phyloP scores from a whole-genome alignment of 2,113 vertebrate species.

The Calonectris borealis region DNA sequence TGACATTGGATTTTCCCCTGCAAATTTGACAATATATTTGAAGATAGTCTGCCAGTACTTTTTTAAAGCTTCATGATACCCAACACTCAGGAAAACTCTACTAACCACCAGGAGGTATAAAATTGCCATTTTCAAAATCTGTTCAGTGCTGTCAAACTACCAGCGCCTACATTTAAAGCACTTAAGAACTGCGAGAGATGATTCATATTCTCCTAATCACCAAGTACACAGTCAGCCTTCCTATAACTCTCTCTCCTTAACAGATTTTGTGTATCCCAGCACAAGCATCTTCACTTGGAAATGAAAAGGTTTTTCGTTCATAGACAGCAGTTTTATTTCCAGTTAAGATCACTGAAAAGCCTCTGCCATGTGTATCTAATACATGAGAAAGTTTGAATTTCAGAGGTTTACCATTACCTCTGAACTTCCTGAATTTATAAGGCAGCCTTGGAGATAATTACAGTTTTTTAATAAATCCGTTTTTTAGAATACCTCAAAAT shows the following conservation, averaged over 20 bases:
- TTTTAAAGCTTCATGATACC: background rate
- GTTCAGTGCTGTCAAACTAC: background rate
- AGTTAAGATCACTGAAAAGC: background rate
- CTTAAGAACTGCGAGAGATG: background rate
- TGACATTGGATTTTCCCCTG: background rate
- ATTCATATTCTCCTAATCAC: background rate
- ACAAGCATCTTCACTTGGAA: background rate
- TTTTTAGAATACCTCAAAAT: background rate
- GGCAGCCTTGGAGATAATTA: background rate
- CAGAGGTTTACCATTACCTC: background rate
- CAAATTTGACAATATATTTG: background rate
- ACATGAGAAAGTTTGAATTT: background rate
- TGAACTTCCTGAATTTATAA: background rate
- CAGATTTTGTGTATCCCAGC: background rate
- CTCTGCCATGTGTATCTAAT: background rate
- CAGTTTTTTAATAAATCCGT: too few relatives aligned
- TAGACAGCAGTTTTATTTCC: background rate
- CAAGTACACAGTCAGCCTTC: background rate
- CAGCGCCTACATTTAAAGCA: background rate
- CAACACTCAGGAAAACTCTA: background rate
- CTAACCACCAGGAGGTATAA: background rate
- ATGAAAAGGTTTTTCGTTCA: background rate
- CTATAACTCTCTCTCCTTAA: background rate
- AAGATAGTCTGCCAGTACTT: background rate
- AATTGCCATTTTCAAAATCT: background rate